These are phyloP conservation scores for Macrocentrus cingulum DNA, from an alignment of 1,140 invertebrate species.

Conservation along the genomic window DNA sequence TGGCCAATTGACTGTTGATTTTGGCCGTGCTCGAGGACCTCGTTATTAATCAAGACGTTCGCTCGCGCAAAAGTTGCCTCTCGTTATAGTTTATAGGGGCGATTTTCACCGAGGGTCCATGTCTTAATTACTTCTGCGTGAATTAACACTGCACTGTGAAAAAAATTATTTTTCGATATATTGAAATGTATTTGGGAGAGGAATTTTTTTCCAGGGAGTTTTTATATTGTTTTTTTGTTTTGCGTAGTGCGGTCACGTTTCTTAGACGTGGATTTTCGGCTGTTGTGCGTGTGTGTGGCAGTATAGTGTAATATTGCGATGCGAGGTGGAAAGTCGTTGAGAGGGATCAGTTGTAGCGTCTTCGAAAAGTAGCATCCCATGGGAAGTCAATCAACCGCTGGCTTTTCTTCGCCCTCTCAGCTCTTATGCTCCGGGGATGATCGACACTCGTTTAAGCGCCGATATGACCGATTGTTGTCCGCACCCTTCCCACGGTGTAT, in stretches of 20 bases:
- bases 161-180: background rate
- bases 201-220: conserved; percentile 1
- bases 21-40: conserved; percentile 40
- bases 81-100: conserved; percentile 48
- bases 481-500: too few relatives aligned
- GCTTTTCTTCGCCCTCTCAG: conserved; percentile 48
- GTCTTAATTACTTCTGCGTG: conserved; percentile 59
- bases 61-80: conserved; percentile 51
- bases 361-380: conserved; percentile 50
- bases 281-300: too few relatives aligned
- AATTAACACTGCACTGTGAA: conserved; percentile 49
- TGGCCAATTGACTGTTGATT: conserved; percentile 35
- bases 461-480: too few relatives aligned
- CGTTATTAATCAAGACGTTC: conserved; percentile 56
- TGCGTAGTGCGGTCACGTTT: conserved; percentile 43
- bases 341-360: conserved; percentile 55
- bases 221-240: conserved; percentile 5
- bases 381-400: conserved; percentile 60
- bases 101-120: conserved; percentile 35
- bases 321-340: conserved; percentile 40
- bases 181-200: background rate
- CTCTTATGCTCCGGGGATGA: background rate
- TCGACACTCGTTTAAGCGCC: too few relatives aligned
- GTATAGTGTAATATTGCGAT: too few relatives aligned
- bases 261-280: conserved; percentile 38